These are phyloP conservation scores for Tetheella fluctuosa DNA, from an alignment of 2,888 invertebrate species.

Conservation along the genomic window DNA sequence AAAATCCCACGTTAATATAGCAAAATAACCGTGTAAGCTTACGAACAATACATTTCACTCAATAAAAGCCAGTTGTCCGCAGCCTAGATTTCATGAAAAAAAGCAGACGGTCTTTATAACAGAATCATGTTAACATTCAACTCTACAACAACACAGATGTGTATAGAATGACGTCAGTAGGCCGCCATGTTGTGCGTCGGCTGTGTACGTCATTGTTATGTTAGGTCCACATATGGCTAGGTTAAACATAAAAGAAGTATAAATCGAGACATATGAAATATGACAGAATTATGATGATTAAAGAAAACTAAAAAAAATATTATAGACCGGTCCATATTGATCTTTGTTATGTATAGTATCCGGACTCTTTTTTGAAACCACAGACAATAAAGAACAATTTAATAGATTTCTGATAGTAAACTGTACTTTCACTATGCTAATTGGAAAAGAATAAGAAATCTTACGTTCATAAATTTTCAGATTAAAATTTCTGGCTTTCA, in stretches of 20 bases:
- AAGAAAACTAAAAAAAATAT: too few species aligned
- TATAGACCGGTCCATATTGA: too few species aligned
- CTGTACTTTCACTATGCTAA: too few species aligned
- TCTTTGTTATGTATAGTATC: too few species aligned
- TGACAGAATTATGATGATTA: too few species aligned
- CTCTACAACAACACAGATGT: conserved; percentile 28
- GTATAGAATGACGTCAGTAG: conserved; percentile 35
- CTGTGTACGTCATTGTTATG: conserved; percentile 31
- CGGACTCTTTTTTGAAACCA: too few species aligned
- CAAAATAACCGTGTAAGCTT: background rate
- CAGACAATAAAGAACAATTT: too few species aligned
- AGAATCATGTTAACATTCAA: conserved; percentile 15
- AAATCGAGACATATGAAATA: background rate
- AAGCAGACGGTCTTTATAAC: conserved; percentile 2
- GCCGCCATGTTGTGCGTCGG: conserved; percentile 31
- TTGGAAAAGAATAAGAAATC: too few species aligned
- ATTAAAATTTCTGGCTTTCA: too few species aligned
- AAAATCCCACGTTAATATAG: background rate
- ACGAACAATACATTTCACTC: conserved; percentile 8
- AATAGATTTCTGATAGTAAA: too few species aligned
- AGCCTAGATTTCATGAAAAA: conserved; percentile 8
- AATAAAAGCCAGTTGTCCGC: conserved; percentile 5
- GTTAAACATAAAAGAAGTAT: conserved; percentile 23
- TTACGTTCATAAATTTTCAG: too few species aligned
- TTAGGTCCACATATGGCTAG: conserved; percentile 26